These are phyloP conservation scores for Serinus canaria DNA, from an alignment of 2,113 vertebrate species.

Conservation along the genomic window DNA sequence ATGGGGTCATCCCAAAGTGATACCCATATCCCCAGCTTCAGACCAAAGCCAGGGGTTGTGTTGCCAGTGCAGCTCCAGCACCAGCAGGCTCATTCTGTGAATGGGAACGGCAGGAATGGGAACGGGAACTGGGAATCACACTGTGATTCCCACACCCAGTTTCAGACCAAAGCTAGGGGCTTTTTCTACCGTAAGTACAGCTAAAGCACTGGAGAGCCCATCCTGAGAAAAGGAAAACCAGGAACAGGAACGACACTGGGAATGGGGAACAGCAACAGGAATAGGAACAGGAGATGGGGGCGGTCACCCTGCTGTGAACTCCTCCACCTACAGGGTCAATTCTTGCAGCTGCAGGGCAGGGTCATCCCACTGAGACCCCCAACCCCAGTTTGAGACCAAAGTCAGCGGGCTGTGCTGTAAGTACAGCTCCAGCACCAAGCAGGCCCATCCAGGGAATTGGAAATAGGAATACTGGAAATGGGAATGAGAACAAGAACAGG, in stretches of 20 bases:
- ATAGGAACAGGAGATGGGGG: not conserved
- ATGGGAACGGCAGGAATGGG: not conserved
- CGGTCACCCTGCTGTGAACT: not conserved
- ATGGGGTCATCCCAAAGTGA: not conserved
- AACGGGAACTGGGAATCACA: not conserved
- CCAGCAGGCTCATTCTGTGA: not conserved
- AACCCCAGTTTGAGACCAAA: not conserved
- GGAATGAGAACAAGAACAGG: not conserved
- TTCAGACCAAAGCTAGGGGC: not conserved
- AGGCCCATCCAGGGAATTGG: not conserved
- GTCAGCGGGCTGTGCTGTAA: not conserved
- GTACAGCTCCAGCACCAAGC: not conserved
- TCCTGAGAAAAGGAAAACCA: slow-evolving; percentile 55
- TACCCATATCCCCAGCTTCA: not conserved
- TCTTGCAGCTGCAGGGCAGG: not conserved
- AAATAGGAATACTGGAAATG: not conserved
- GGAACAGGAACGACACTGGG: not conserved
- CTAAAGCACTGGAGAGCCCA: slow-evolving; percentile 84
- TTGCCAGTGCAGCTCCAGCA: slow-evolving; percentile 69
- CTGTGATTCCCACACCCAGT: not conserved
- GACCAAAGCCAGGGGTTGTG: slow-evolving; percentile 74
- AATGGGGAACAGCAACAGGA: not conserved
- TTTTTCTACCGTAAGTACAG: slow-evolving; percentile 67
- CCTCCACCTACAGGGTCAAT: not conserved
- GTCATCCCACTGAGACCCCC: not conserved